A percentile compares a stretch with the other conserved stretches of the same genome.
Evolutionary conservation across 2,797 vertebrate species (phyloP).

Genomic region (Hipposideros larvatus): DNA sequence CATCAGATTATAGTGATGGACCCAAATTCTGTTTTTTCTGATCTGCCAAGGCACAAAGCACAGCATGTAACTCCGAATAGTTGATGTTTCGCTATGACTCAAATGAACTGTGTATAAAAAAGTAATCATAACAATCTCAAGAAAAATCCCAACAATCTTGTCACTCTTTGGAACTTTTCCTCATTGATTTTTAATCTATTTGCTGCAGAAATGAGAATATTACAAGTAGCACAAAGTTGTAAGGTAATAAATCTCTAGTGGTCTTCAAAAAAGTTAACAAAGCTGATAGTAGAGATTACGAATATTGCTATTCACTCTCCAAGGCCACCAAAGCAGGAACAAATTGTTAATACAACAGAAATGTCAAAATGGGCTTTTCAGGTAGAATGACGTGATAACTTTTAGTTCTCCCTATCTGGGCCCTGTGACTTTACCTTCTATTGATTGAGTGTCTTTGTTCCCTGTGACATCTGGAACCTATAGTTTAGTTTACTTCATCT

Average conservation of each 20-base stretch:
- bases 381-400: not conserved
- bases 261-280: constrained; percentile 52
- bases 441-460: constrained; percentile 12
- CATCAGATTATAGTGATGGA: not conserved
- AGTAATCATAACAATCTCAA: not conserved
- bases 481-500: not conserved
- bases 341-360: constrained; percentile 25
- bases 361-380: constrained; percentile 22
- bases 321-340: constrained; percentile 10
- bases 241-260: not conserved
- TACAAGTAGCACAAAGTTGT: constrained; percentile 46
- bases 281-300: not conserved
- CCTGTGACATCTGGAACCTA: constrained; percentile 1
- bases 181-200: constrained; percentile 32
- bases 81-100: not conserved
- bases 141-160: not conserved
- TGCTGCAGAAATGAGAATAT: not conserved
- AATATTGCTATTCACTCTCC: not conserved
- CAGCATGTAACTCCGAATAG: not conserved
- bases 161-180: not conserved
- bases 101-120: not conserved
- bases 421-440: not conserved
- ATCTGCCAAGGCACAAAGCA: rapidly evolving
- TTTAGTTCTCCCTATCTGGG: not conserved
- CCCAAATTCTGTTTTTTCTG: not conserved